A percentile compares a stretch with the other conserved stretches of the same genome.
Evolutionary conservation across 2,113 vertebrate species (phyloP).

Genomic region (Trinectes maculatus): DNA sequence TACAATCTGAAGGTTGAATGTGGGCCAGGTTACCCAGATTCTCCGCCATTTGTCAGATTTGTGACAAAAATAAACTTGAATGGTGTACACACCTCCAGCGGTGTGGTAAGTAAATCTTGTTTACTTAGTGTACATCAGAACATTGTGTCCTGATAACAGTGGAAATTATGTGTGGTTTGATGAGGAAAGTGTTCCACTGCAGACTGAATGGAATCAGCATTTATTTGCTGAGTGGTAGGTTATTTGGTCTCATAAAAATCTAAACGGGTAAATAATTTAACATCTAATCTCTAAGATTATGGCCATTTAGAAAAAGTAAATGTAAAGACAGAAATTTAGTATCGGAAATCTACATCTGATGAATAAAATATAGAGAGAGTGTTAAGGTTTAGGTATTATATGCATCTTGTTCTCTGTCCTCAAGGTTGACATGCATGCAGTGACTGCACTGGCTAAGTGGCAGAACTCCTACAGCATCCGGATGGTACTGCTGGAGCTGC

Average conservation of each 20-base stretch:
- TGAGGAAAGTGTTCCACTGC: no score
- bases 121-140: no score
- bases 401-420: constrained; percentile 29
- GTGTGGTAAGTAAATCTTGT: constrained; percentile 89
- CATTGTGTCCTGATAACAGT: no score
- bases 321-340: background rate
- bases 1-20: constrained; percentile 99
- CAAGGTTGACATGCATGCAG: constrained; percentile 95
- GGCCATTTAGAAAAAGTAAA: background rate
- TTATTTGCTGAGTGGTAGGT: no score
- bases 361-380: no score
- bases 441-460: constrained; percentile 96
- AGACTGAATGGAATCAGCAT: no score
- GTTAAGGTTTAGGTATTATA: background rate
- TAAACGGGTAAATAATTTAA: no score
- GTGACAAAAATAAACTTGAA: constrained; percentile 99
- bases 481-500: constrained; percentile 95
- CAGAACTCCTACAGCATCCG: constrained; percentile 98
- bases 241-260: no score
- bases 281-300: background rate
- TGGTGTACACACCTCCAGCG: constrained; percentile 98
- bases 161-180: no score
- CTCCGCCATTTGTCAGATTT: constrained; percentile 96
- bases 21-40: constrained; percentile 97
- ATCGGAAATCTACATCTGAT: no score